Base-by-base conservation (phyloP, 1,140 invertebrate species). In the Atta texana region DNA sequence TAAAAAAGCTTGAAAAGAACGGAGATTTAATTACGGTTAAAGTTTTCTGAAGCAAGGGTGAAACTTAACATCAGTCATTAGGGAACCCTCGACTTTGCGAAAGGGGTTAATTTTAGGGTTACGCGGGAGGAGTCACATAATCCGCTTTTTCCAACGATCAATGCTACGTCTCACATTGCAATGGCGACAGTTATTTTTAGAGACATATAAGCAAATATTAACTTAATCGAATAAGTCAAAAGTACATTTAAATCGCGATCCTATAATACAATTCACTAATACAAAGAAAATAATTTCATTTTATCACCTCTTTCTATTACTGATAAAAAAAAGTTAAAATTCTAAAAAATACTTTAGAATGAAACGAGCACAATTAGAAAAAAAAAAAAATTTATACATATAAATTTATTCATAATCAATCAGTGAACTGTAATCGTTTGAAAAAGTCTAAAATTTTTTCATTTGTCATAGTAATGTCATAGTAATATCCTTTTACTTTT, bases 41-140 rank as follows among this genome's bases (percentile, higher is more conserved):
- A 75, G 68, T 74, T 75, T 75, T 61, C 55, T 31, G 55, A 21
- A 28, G 69, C 68, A 84, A 84, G 80, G 80, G 80, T 84, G 55
- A 34, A 84, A 75, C 69, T 74, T 84, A 61, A 61, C 24, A 28
- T 84, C 69, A 84, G 24, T 84, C 80, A 75, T n/a, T 39, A 44
- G n/a, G 49, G 1, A 74, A 61, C 55, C 39, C 68, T 82, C n/a
- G 59, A 39, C 18, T 57, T 72, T 28, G 14, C 24, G n/a, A 75
- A 84, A 75, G 39, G 71, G 80, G 69, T 59, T 61, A 21, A 39
- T 55, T 74, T 14, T 55, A 31, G n/a, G 49, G 18, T 74, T 84
- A 75, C 34, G 34, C 69, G 14, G 18, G 69, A 74, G n/a, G 14
- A 63, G 18, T 82, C 24, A 75, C 24, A 51, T 74, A 74, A 74